Base-by-base conservation (phyloP, 92 coral and sea anemone genomes). In the Micromussa lordhowensis region DNA sequence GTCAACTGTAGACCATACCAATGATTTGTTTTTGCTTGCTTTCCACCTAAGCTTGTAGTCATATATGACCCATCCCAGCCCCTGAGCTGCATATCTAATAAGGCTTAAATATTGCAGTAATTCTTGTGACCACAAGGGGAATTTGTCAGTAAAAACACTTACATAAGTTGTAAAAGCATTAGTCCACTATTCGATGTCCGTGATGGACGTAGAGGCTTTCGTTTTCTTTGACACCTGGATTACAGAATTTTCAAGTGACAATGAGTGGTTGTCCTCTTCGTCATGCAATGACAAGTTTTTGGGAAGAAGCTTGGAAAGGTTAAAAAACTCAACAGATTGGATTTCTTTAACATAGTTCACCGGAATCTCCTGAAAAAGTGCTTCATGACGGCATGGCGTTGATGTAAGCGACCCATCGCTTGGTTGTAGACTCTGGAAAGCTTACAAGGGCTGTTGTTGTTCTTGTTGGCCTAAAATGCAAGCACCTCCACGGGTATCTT, bases 251-350 rank as follows among this genome's bases (percentile, higher is more conserved):
- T 40, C 6, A 40, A 40, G 3, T 4, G 48, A 40, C 48, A 40
- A 40, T 9, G 6, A 40, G 4, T n/a, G 66, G 26, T 75, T 61
- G 69, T 82, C 61, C 40, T 77, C 92, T 8, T 89, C 89, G 54
- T 85, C 74, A 35, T 76, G 55, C 19, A 68, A 8, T 29, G 81
- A 66, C 36, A 85, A 28, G 61, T 80, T 70, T 71, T 85, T 90
- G 63, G 86, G 87, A 19, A 85, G 79, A 16, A 85, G 81, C 34
- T 90, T 85, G 28, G 82, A 51, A 84, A 90, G 84, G 26, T 85
- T 84, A 85, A 89, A 89, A 55, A 90, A 90, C 90, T 90, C 86
- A 90, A 83, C 93, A 36, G 82, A 78, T 51, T 90, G 90, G 86
- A 90, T 85, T 44, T 90, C 90, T 28, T 79, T 77, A 24, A 90